Base-by-base conservation (phyloP, 2,888 invertebrate genomes). In the Temnothorax rugatulus region DNA sequence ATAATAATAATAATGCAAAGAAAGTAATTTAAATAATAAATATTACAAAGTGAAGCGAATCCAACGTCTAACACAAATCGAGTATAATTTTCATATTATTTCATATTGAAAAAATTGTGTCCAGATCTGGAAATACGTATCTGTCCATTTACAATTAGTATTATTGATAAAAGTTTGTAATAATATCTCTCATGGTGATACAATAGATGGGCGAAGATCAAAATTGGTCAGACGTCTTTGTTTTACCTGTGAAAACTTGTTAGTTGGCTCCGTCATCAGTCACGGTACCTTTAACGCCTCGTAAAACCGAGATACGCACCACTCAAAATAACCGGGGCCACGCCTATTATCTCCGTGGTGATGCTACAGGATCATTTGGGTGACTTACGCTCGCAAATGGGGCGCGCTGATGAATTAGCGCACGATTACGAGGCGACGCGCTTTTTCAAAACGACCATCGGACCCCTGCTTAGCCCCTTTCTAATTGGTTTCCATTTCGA, bases 281-380 rank as follows among this genome's bases (percentile, higher is more conserved):
- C 88, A 88, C 29, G 41, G 18, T 71, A 59, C 47, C 77, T 77
- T 85, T 83, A 85, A 82, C 83, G 82, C 83, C 86, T 84, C 79
- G 84, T 84, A 85, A 88, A 84, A 52, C 59, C 54, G 13, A 63
- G 87, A 82, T 75, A 86, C 74, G 52, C 59, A 57, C 73, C 74
- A 61, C 75, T 85, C 79, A 52, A 73, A 81, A 85, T 47, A 71
- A 38, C 76, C 64, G 34, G 61, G n/a, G 25, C 87, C 87, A 84
- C 85, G n/a, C 87, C 87, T 87, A 75, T 83, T 81, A 75, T 41
- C 75, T 63, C 66, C 74, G 47, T 82, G 84, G 74, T 18, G 75
- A 64, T 59, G 69, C 69, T 73, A 50, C 47, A 29, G 52, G 77
- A 73, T 83, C 79, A 79, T 79, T 85, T 79, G 41, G 83, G 41